A percentile compares a stretch with the other conserved stretches of the same genome.
phyloP scores from a whole-genome alignment of 2,888 invertebrate species.

The Drosophila basisetae region DNA sequence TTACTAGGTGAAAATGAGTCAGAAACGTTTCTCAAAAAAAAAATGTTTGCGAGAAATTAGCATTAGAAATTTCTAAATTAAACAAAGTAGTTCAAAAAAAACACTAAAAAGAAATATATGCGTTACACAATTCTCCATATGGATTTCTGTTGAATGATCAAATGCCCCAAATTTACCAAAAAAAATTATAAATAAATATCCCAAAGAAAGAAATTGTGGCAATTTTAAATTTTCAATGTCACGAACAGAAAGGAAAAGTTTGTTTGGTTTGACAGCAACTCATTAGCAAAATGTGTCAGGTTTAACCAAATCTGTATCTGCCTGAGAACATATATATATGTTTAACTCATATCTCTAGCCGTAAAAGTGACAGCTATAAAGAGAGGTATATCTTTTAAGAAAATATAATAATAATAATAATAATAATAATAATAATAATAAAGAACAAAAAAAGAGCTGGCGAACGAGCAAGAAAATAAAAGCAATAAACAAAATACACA shows the following conservation, averaged over 20 bases:
- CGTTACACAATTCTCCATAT: constrained; percentile 56
- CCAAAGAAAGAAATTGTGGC: background rate
- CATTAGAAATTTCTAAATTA: constrained; percentile 29
- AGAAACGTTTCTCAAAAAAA: constrained; percentile 8
- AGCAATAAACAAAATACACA: constrained; percentile 42
- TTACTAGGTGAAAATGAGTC: constrained; percentile 34
- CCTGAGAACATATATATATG: background rate
- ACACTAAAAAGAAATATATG: background rate
- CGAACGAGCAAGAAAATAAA: constrained; percentile 25
- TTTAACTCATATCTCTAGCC: background rate
- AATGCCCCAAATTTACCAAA: constrained; percentile 17
- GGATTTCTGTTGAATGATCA: constrained; percentile 7
- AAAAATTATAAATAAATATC: background rate
- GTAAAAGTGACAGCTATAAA: background rate
- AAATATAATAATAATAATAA: constrained; percentile 39
- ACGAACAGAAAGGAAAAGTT: constrained; percentile 53
- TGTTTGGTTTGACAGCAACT: constrained; percentile 35
- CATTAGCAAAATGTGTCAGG: constrained; percentile 56
- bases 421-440: constrained; percentile 1
- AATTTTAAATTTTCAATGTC: constrained; percentile 62
- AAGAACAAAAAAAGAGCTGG: constrained; percentile 1
- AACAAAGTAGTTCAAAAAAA: constrained; percentile 30
- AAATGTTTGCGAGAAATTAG: constrained; percentile 57
- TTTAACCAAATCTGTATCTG: constrained; percentile 22
- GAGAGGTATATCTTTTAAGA: constrained; percentile 16